A percentile compares a stretch with the other conserved stretches of the same genome.
Evolutionary conservation across 1,140 invertebrate species (phyloP).

Genomic region (Drosophila triauraria): DNA sequence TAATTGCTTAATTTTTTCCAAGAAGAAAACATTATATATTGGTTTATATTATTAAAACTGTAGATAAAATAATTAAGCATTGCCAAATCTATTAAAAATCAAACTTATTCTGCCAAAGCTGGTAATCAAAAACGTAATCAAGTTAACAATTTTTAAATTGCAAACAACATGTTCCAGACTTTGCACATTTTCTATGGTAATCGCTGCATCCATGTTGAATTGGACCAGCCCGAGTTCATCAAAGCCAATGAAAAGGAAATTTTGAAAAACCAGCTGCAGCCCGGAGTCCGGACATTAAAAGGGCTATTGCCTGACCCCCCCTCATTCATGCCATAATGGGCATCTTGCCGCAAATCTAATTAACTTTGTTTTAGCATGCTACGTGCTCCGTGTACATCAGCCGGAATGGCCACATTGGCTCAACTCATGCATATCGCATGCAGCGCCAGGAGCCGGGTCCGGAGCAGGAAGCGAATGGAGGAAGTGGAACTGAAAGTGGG

Average conservation of each 20-base stretch:
- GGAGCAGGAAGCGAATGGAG: not conserved
- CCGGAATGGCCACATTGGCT: constrained; percentile 56
- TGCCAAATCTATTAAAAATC: not conserved
- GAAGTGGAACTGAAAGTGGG: constrained; percentile 13
- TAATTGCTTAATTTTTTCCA: not conserved
- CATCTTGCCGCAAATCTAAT: constrained; percentile 82
- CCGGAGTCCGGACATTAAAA: constrained; percentile 62
- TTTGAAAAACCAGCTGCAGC: constrained; percentile 66
- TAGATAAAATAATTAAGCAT: not conserved
- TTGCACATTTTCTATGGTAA: not conserved
- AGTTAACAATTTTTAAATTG: not conserved
- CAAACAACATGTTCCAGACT: not conserved
- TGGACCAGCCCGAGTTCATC: constrained; percentile 1
- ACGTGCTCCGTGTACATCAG: constrained; percentile 66
- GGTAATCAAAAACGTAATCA: not conserved
- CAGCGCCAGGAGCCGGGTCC: constrained; percentile 5
- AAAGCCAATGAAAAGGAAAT: constrained; percentile 53
- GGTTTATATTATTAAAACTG: not conserved
- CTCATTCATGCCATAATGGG: constrained; percentile 58
- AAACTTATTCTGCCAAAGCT: not conserved
- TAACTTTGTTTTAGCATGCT: constrained; percentile 80
- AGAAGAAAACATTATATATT: no score
- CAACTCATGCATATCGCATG: constrained; percentile 60
- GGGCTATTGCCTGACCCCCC: constrained; percentile 30
- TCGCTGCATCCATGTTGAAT: not conserved